A percentile compares a stretch with the other conserved stretches of the same genome.
Conservation (phyloP, 53 echinoderm and acorn worm species). For the Patiria pectinifera region DNA sequence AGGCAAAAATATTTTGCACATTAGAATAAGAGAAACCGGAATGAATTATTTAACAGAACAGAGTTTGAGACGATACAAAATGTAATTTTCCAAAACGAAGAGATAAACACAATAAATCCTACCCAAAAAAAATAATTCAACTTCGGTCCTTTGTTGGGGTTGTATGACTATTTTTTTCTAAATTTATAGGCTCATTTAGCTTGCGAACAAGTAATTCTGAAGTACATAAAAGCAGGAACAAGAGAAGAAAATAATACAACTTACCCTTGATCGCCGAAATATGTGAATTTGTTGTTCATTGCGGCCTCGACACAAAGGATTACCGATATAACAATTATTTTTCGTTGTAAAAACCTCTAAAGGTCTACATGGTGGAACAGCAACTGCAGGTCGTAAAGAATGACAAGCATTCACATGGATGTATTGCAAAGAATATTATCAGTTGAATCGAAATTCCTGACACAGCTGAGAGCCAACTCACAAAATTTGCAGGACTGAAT, state of each 20-base stretch:
- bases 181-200: background rate
- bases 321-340: background rate
- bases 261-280: slow-evolving; percentile 26
- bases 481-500: too few relatives aligned
- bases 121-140: too few relatives aligned
- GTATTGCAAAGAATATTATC: background rate
- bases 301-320: background rate
- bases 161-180: background rate
- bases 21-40: too few relatives aligned
- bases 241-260: background rate
- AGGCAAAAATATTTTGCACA: too few relatives aligned
- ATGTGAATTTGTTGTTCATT: slow-evolving; percentile 39
- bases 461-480: too few relatives aligned
- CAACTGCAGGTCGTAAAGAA: background rate
- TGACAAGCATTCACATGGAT: background rate
- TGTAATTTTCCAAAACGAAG: too few relatives aligned
- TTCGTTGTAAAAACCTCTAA: background rate
- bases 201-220: background rate
- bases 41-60: too few relatives aligned
- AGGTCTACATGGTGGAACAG: background rate
- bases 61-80: too few relatives aligned
- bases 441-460: background rate
- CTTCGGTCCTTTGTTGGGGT: too few relatives aligned
- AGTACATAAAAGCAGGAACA: background rate
- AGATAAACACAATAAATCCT: too few relatives aligned